Base-by-base conservation (phyloP, 2,797 vertebrate species). In the Glossophaga mutica region DNA sequence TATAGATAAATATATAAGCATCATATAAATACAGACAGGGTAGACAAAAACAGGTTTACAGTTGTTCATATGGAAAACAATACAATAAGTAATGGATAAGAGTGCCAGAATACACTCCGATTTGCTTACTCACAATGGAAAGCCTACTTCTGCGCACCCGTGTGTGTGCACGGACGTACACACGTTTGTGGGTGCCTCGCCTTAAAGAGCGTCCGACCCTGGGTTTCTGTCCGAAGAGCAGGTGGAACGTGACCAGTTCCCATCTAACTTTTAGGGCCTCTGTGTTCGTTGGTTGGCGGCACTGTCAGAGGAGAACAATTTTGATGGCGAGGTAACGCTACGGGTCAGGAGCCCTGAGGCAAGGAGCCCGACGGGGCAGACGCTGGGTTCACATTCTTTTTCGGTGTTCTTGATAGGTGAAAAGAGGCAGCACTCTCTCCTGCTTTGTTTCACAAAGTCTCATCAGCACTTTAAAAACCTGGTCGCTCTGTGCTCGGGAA, bases 131-230 rank as follows among this genome's bases (percentile, higher is more conserved):
- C 29, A 32, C 59, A 15, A 15, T 14, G 26, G 59, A 14, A 62
- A 32, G 29, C 59, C 59, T 62, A 32, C 59, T 62, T 14, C 15
- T 62, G 59, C 59, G 15, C 12, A 14, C 59, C 32, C 19, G 11
- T 29, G 9, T n/a, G 39, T 52, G 2, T 22, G 0, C n/a, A 2
- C 19, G 1, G n/a, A n/a, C 32, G 3, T 8, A 2, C 34, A 1
- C 44, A 18, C 6, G 2, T 67, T 2, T 46, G 9, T 6, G 10
- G 32, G 0, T 52, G n/a, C 4, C 0, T 39, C 26, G 15, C 39
- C 55, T 68, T 34, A 16, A 74, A 74, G 24, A 21, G 50, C 16
- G 2, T 18, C 34, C 24, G 65, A 32, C 39, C 22, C 52, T 50
- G 0, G 37, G 9, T 24, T 37, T 79, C 89, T 77, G 42, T 14